These are phyloP conservation scores for Ditylenchus dipsaci DNA, from an alignment of 1,140 invertebrate genomes.

Conservation along the genomic window DNA sequence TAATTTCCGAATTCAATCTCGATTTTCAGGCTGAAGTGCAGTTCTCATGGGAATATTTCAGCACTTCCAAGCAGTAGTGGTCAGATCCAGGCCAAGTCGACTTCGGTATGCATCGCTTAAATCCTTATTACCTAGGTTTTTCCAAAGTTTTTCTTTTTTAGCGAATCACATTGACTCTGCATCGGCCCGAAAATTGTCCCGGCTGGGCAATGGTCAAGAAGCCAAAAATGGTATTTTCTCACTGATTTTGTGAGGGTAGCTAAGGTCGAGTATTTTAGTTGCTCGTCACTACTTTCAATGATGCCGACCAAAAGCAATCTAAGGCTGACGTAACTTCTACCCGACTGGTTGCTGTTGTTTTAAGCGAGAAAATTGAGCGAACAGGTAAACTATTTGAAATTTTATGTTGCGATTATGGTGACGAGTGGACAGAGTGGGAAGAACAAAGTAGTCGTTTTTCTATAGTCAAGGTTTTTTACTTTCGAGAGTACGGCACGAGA, in stretches of 20 bases:
- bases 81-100: not conserved
- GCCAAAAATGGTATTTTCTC: not conserved
- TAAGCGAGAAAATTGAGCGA: not conserved
- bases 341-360: not conserved
- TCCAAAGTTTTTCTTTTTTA: too few species aligned
- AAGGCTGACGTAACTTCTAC: not conserved
- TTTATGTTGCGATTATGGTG: too few species aligned
- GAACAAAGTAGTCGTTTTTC: too few species aligned
- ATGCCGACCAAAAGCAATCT: too few species aligned
- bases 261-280: too few species aligned
- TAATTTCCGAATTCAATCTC: too few species aligned
- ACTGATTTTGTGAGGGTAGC: too few species aligned
- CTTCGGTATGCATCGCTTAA: not conserved
- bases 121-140: too few species aligned
- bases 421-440: too few species aligned
- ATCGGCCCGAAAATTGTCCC: not conserved
- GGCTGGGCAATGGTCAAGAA: not conserved
- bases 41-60: not conserved
- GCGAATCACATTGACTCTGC: not conserved
- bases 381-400: slow-evolving; percentile 3
- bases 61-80: slow-evolving; percentile 3
- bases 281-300: too few species aligned
- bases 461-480: too few species aligned
- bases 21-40: not conserved
- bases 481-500: too few species aligned